Evolutionary conservation across 2,797 vertebrate species (phyloP).

Genomic region (Rhinatrema bivittatum): DNA sequence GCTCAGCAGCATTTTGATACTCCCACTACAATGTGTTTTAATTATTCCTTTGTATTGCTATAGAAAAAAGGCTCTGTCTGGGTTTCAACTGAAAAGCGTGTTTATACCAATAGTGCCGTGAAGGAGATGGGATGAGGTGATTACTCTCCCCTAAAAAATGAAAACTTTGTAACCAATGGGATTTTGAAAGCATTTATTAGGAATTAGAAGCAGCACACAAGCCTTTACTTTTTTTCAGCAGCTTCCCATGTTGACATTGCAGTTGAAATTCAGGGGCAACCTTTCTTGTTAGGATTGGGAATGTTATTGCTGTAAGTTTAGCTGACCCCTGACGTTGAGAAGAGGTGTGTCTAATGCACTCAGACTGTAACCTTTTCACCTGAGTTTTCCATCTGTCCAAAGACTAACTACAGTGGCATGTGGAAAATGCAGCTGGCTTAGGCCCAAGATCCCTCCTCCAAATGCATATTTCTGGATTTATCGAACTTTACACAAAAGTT

Average conservation of each 20-base stretch:
- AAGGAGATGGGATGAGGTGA: too few species aligned
- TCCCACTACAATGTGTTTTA: too few species aligned
- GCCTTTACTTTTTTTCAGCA: slow-evolving; percentile 23
- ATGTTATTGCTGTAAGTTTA: slow-evolving; percentile 15
- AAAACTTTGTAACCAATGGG: neutral
- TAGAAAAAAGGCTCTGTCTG: neutral
- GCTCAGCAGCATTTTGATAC: too few species aligned
- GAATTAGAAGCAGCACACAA: neutral
- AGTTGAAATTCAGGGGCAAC: slow-evolving; percentile 15
- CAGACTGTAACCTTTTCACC: slow-evolving; percentile 23
- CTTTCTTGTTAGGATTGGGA: slow-evolving; percentile 29
- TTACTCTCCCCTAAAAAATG: neutral
- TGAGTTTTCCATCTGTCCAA: slow-evolving; percentile 25
- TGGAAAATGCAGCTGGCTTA: slow-evolving; percentile 19
- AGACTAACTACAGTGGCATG: slow-evolving; percentile 24
- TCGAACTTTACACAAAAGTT: slow-evolving; percentile 13
- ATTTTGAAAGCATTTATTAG: neutral
- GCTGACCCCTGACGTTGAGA: slow-evolving; percentile 15
- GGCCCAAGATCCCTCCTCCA: slow-evolving; percentile 23
- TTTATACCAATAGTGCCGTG: neutral
- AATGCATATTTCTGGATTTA: slow-evolving; percentile 25
- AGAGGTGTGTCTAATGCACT: slow-evolving; percentile 16
- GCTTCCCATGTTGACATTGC: slow-evolving; percentile 18
- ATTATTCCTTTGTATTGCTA: neutral
- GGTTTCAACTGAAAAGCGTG: slow-evolving; percentile 4